Conservation (phyloP, 2,888 invertebrate genomes). For the Drosophila austrosaltans region DNA sequence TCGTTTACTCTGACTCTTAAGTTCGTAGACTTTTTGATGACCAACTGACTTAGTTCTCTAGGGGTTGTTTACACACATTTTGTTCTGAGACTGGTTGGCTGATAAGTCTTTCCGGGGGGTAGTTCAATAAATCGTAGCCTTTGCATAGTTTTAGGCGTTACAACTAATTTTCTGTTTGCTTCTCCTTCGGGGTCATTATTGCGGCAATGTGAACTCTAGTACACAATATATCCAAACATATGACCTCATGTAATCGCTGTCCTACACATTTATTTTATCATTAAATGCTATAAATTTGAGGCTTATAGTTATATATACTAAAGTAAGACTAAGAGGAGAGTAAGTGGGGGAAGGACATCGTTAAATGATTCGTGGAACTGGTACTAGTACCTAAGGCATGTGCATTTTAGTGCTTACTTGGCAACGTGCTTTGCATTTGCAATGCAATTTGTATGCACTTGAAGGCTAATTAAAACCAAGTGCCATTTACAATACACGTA, state of each 20-base stretch:
- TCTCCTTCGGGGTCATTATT: constrained; percentile 37
- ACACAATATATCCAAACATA: constrained; percentile 34
- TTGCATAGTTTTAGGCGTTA: constrained; percentile 50
- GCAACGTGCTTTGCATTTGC: constrained; percentile 62
- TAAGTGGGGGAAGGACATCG: not conserved
- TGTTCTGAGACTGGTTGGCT: constrained; percentile 18
- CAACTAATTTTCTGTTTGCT: constrained; percentile 32
- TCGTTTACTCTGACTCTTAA: constrained; percentile 56
- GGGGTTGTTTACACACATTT: constrained; percentile 56
- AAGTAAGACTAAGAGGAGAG: not conserved
- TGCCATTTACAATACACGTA: constrained; percentile 4
- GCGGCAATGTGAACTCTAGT: constrained; percentile 21
- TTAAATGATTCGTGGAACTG: constrained; percentile 11
- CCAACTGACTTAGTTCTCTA: constrained; percentile 55
- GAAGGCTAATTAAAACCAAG: constrained; percentile 43
- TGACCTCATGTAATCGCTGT: constrained; percentile 43
- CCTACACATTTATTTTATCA: constrained; percentile 58
- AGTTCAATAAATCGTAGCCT: constrained; percentile 63
- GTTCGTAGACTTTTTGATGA: constrained; percentile 51
- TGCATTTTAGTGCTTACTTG: constrained; percentile 46
- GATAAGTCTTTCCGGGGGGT: constrained; percentile 41
- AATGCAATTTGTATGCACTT: constrained; percentile 45
- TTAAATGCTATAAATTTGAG: constrained; percentile 50
- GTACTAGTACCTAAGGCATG: constrained; percentile 25
- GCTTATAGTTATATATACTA: constrained; percentile 19